phyloP scores from a whole-genome alignment of 2,797 vertebrate species.

The Gymnothorax reevesii region DNA sequence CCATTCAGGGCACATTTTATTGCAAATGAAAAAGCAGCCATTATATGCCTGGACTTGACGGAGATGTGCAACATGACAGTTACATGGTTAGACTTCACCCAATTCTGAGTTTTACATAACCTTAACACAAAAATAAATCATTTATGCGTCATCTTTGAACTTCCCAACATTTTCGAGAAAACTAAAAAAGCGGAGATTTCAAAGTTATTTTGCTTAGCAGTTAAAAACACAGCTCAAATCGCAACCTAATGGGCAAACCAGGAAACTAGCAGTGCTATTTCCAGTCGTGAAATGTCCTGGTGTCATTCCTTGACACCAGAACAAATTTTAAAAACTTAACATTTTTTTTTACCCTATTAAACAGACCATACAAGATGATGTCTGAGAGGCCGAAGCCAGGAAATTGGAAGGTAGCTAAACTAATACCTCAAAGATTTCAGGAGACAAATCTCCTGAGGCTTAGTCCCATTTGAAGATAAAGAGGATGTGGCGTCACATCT shows the following conservation, averaged over 20 bases:
- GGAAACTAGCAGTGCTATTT: slow-evolving; percentile 29
- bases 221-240: background rate
- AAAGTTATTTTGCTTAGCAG: background rate
- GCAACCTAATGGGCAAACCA: background rate
- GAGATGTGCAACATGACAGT: background rate
- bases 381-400: slow-evolving; percentile 43
- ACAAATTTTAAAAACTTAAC: background rate
- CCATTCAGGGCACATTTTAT: background rate
- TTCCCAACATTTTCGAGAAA: background rate
- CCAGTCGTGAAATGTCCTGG: slow-evolving; percentile 24
- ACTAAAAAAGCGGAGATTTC: background rate
- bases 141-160: slow-evolving; percentile 14
- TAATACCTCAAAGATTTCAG: slow-evolving; percentile 54
- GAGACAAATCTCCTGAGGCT: slow-evolving; percentile 25
- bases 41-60: background rate
- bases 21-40: background rate
- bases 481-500: slow-evolving; percentile 28
- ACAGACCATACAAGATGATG: background rate
- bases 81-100: background rate
- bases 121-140: background rate
- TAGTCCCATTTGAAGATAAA: slow-evolving; percentile 33
- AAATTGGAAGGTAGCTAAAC: slow-evolving; percentile 60
- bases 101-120: background rate
- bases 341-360: too few relatives aligned
- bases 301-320: background rate